Percentiles rank a stretch among this genome's conserved stretches.
phyloP scores from a whole-genome alignment of 2,888 invertebrate genomes.

The Mactromeris polynyma region DNA sequence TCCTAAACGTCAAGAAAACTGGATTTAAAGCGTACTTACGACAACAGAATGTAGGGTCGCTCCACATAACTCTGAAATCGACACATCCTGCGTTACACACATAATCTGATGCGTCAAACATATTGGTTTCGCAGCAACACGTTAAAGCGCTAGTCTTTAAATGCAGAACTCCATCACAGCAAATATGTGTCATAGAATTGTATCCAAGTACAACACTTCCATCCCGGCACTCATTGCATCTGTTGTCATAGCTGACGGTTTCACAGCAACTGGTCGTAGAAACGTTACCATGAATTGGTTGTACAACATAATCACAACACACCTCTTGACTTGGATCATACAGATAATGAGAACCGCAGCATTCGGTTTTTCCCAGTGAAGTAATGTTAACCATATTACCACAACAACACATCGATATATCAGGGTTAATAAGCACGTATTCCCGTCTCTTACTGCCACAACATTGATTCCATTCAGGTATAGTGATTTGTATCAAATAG shows the following conservation, averaged over 20 bases:
- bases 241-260: slow-evolving; percentile 16
- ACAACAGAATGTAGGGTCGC: slow-evolving; percentile 38
- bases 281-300: slow-evolving; percentile 7
- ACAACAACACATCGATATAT: slow-evolving; percentile 22
- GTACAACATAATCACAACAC: slow-evolving; percentile 36
- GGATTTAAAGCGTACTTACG: slow-evolving; percentile 18
- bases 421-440: slow-evolving; percentile 11
- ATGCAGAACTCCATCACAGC: slow-evolving; percentile 28
- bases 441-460: background rate
- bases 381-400: slow-evolving; percentile 3
- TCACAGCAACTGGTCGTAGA: slow-evolving; percentile 27
- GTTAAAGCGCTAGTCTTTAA: slow-evolving; percentile 18
- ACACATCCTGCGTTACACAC: slow-evolving; percentile 28
- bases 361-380: background rate
- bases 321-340: slow-evolving; percentile 27
- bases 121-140: slow-evolving; percentile 41
- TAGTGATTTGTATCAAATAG: background rate
- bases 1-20: background rate
- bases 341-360: slow-evolving; percentile 28
- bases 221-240: slow-evolving; percentile 16
- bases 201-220: slow-evolving; percentile 14
- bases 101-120: slow-evolving; percentile 23
- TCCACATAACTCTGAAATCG: background rate
- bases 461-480: background rate
- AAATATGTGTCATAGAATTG: slow-evolving; percentile 32